Conservation (phyloP, 2,797 vertebrate species). For the Nannoperca australis region DNA sequence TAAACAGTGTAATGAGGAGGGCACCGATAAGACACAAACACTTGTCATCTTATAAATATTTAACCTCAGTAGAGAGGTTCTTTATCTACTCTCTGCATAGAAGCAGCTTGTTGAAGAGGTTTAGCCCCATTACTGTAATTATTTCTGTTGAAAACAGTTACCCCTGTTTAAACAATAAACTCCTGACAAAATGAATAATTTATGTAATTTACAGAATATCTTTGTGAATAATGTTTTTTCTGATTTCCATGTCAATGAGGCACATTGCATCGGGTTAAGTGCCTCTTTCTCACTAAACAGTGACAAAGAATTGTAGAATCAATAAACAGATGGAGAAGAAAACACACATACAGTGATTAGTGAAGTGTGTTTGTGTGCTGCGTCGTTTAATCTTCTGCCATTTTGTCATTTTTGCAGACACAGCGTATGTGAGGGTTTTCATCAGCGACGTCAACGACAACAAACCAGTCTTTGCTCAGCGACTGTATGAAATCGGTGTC, state of each 20-base stretch:
- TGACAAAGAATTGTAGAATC: constrained; percentile 67
- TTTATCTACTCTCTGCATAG: constrained; percentile 55
- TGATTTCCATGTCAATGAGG: constrained; percentile 69
- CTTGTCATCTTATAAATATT: constrained; percentile 82
- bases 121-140: constrained; percentile 44
- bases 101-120: constrained; percentile 45
- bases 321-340: constrained; percentile 63
- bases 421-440: constrained; percentile 90
- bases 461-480: constrained; percentile 89
- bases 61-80: constrained; percentile 68
- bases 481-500: constrained; percentile 88
- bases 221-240: constrained; percentile 56
- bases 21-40: constrained; percentile 72
- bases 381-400: constrained; percentile 72
- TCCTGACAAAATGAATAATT: constrained; percentile 64
- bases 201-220: constrained; percentile 61
- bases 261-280: constrained; percentile 66
- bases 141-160: constrained; percentile 39
- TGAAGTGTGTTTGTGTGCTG: neutral
- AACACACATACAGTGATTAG: constrained; percentile 5
- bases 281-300: constrained; percentile 54
- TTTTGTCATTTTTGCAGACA: constrained; percentile 85
- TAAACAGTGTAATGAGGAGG: constrained; percentile 73
- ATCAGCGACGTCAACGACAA: constrained; percentile 95
- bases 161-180: constrained; percentile 61